phyloP scores from a whole-genome alignment of 1,140 invertebrate genomes.

The Cydia amplana region DNA sequence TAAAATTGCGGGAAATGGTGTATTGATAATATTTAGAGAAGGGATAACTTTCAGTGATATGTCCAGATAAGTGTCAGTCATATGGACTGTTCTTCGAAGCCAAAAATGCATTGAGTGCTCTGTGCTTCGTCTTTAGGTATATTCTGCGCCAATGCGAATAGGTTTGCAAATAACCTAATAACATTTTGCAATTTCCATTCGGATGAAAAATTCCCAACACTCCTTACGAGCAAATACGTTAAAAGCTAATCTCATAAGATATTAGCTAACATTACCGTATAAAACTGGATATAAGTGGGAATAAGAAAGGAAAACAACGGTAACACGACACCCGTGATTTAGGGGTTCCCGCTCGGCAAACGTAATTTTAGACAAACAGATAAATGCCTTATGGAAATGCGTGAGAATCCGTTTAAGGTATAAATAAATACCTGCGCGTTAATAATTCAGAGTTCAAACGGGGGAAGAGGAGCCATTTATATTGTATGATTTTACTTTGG shows the following conservation, averaged over 20 bases:
- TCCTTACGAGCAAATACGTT: not conserved
- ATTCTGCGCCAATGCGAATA: too few species aligned
- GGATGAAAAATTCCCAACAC: not conserved
- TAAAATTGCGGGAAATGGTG: too few species aligned
- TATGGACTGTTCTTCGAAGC: too few species aligned
- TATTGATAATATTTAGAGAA: too few species aligned
- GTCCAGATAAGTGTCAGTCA: too few species aligned
- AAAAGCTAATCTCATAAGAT: not conserved
- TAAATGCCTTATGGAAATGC: slow-evolving; percentile 8
- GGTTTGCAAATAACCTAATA: too few species aligned
- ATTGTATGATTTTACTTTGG: too few species aligned
- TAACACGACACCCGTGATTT: slow-evolving; percentile 11
- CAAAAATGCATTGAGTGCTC: too few species aligned
- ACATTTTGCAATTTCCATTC: not conserved
- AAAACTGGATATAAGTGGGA: not conserved
- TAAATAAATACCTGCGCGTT: not conserved
- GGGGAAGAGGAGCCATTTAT: too few species aligned
- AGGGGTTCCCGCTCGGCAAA: not conserved
- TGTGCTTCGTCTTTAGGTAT: too few species aligned
- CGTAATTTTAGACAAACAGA: slow-evolving; percentile 2
- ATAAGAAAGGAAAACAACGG: slow-evolving; percentile 7
- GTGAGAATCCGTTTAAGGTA: not conserved
- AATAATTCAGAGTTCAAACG: not conserved
- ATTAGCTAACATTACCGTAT: not conserved
- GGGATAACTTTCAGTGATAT: too few species aligned